A percentile compares a stretch with the other conserved stretches of the same genome.
These are phyloP conservation scores for Diaperis boleti DNA, from an alignment of 2,888 invertebrate species.

Conservation along the genomic window DNA sequence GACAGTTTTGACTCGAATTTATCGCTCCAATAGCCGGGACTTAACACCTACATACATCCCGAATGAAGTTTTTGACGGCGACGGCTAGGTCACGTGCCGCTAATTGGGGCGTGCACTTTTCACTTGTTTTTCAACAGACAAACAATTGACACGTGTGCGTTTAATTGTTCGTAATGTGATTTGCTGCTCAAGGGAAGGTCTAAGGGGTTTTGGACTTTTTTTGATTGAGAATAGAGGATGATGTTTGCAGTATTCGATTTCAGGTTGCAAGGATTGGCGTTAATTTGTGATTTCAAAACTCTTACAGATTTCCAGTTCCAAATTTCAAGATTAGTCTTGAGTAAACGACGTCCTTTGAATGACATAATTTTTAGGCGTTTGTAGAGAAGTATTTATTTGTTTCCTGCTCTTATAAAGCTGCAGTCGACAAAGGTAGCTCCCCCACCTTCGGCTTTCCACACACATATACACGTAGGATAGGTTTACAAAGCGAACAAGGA, in stretches of 20 bases:
- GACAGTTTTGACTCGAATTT: conserved; percentile 37
- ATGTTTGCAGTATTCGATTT: too few species aligned
- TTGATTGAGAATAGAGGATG: too few species aligned
- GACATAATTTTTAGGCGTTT: not conserved
- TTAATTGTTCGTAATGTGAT: conserved; percentile 28
- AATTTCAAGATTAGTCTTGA: too few species aligned
- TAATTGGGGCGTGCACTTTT: conserved; percentile 34
- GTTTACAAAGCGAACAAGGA: conserved; percentile 52
- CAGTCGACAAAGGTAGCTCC: conserved; percentile 1
- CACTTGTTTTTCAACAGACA: conserved; percentile 11
- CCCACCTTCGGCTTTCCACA: not conserved
- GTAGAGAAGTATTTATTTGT: too few species aligned
- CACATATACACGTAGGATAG: conserved; percentile 12
- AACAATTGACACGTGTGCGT: conserved; percentile 16
- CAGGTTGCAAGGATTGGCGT: too few species aligned
- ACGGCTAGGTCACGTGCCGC: conserved; percentile 16
- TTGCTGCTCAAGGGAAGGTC: too few species aligned
- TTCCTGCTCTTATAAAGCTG: not conserved
- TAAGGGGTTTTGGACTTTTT: too few species aligned
- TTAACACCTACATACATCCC: conserved; percentile 43
- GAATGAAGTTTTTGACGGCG: conserved; percentile 17
- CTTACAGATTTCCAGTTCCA: too few species aligned
- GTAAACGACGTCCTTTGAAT: too few species aligned
- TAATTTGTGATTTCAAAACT: too few species aligned
- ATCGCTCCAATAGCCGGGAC: conserved; percentile 42